phyloP scores from a whole-genome alignment of 2,797 vertebrate species.

The Acipenser transmontanus region DNA sequence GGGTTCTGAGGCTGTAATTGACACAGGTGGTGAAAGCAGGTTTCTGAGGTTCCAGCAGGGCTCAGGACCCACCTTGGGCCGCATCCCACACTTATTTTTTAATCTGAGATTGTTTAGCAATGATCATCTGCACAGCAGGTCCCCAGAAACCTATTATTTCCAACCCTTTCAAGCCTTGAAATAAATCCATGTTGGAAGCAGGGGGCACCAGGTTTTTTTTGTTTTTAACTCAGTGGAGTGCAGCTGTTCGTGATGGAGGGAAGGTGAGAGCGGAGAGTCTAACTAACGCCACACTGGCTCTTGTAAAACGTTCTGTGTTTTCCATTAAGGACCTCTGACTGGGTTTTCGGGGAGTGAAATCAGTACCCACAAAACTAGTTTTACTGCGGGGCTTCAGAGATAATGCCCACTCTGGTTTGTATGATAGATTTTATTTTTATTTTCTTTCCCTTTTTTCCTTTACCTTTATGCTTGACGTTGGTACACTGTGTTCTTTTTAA shows the following conservation, averaged over 20 bases:
- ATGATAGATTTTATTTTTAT: too few species aligned
- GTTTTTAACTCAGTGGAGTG: not conserved
- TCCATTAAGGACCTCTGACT: slow-evolving; percentile 2
- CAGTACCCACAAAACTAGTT: too few species aligned
- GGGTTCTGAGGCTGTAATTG: not conserved
- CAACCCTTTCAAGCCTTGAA: not conserved
- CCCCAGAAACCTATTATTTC: slow-evolving; percentile 11
- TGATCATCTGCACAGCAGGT: slow-evolving; percentile 2
- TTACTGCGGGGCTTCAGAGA: too few species aligned
- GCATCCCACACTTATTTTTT: not conserved
- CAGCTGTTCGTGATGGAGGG: not conserved
- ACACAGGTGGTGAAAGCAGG: not conserved
- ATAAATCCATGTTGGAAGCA: slow-evolving; percentile 5
- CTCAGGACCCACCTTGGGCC: not conserved
- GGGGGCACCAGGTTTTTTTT: not conserved
- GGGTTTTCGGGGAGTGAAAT: not conserved
- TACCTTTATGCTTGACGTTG: too few species aligned
- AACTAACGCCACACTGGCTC: not conserved
- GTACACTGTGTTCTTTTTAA: too few species aligned
- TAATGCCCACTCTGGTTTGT: too few species aligned
- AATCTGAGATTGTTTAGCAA: not conserved
- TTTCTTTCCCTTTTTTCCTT: too few species aligned
- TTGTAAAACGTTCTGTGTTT: not conserved
- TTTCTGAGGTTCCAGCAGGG: slow-evolving; percentile 1
- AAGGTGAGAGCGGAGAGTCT: not conserved